Evolutionary conservation across 2,888 invertebrate genomes (phyloP).

Genomic region (Drosophila multiciliata): DNA sequence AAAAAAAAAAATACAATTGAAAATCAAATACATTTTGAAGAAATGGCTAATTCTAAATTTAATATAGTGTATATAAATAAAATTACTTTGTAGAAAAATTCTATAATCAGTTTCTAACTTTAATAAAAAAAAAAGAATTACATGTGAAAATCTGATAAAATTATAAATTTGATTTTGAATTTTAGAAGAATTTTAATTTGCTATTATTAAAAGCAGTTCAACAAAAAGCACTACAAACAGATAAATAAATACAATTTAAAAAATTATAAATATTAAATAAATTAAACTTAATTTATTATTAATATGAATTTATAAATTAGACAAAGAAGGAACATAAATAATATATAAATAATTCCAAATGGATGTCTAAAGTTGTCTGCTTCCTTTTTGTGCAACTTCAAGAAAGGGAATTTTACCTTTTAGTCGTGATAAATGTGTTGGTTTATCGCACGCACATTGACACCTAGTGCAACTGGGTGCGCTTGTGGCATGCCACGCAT

Average conservation of each 20-base stretch:
- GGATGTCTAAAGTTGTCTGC: not conserved
- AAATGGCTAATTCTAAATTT: too few species aligned
- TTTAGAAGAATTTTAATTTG: not conserved
- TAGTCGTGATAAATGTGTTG: not conserved
- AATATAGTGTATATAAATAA: too few species aligned
- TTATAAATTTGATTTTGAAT: not conserved
- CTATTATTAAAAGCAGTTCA: not conserved
- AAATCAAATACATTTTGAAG: too few species aligned
- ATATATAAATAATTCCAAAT: not conserved
- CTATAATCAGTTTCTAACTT: not conserved
- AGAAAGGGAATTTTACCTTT: not conserved
- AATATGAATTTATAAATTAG: not conserved
- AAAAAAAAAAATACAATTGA: too few species aligned
- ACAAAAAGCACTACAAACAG: not conserved
- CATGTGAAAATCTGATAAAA: not conserved
- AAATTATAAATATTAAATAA: not conserved
- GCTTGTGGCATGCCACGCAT: slow-evolving; percentile 26
- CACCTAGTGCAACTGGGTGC: slow-evolving; percentile 3
- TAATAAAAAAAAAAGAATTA: not conserved
- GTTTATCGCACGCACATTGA: not conserved
- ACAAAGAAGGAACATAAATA: not conserved
- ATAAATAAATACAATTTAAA: not conserved
- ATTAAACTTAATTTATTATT: not conserved
- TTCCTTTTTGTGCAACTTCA: not conserved
- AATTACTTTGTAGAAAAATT: too few species aligned